Evolutionary conservation across 2,888 invertebrate genomes (phyloP), one percentile per base, ranked within the genome.

Genomic region (Spisula solida): DNA sequence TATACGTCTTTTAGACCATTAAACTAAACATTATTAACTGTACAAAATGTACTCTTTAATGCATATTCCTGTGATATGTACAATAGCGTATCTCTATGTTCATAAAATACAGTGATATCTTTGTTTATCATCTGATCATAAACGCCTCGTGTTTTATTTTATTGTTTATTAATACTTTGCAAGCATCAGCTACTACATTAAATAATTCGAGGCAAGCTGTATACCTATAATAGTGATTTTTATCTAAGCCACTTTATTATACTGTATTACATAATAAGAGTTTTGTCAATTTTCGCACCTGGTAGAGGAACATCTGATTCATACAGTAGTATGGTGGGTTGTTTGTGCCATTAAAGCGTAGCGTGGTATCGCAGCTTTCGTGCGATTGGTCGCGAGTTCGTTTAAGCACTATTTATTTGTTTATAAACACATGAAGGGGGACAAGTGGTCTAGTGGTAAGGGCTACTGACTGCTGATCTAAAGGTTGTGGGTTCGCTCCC

Each of bases 61-160:
- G 20, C 4, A n/a, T 20, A n/a, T 60, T 25, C 25, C 4, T 20
- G 20, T 34, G 12, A 18, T 18, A 16, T 75, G 12, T 31, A 34
- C 75, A 75, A 75, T 34, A 34, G 31, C 5, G 18, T 31, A 31
- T 31, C 75, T 75, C 29, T 31, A 34, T 12, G 12, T 75, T 16
- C 34, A 31, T 75, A 75, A 66, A 25, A 6, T 25, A 66, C 60
- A 66, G 25, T 10, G 60, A 66, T 66, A 25, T 25, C 60, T 25
- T 66, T 66, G 60, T 66, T 66, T 66, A 66, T 66, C 60, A 66
- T 66, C 25, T 1, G 8, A 66, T 66, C 60, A 8, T 12, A 66
- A 75, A 75, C 34, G 75, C 34, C 31, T 75, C 75, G 18, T 75
- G 34, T 75, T 31, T 75, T 75, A 75, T 75, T 75, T 75, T 75